phyloP scores from a whole-genome alignment of 2,113 vertebrate genomes.

The Varanus komodoensis region DNA sequence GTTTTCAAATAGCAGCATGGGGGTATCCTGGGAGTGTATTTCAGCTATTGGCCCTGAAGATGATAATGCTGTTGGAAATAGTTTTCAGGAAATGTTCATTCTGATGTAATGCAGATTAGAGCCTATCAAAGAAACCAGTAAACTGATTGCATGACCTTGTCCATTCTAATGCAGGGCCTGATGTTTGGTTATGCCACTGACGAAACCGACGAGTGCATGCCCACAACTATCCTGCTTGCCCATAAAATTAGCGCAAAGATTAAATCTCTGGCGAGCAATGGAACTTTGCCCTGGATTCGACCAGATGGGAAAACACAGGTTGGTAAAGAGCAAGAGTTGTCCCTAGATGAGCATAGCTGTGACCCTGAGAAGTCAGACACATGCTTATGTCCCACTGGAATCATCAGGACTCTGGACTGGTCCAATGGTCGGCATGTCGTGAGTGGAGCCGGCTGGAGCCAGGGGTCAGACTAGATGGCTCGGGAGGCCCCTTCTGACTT shows the following conservation, averaged over 20 bases:
- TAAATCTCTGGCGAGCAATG: conserved; percentile 78
- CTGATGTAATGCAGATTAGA: not conserved
- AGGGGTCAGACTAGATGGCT: no score
- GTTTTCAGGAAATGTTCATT: not conserved
- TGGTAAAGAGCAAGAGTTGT: not conserved
- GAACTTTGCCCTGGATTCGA: conserved; percentile 82
- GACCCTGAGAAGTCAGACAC: no score
- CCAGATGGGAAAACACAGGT: conserved; percentile 88
- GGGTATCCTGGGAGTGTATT: no score
- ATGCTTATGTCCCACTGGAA: not conserved
- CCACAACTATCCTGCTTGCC: conserved; percentile 82
- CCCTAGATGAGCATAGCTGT: not conserved
- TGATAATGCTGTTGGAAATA: not conserved
- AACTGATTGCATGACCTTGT: not conserved
- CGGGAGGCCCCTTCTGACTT: no score
- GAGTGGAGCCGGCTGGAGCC: no score
- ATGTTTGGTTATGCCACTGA: conserved; percentile 88
- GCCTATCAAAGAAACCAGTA: not conserved
- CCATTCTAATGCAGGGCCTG: conserved; percentile 72
- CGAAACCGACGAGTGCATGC: conserved; percentile 86
- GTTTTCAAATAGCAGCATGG: not conserved
- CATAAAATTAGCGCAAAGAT: conserved; percentile 83
- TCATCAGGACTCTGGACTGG: not conserved
- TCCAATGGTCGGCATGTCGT: no score
- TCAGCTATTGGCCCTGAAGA: not conserved